Evolutionary conservation across 1,140 invertebrate genomes (phyloP), one percentile per base, ranked within the genome.

Genomic region (Drosophila trapezifrons): DNA sequence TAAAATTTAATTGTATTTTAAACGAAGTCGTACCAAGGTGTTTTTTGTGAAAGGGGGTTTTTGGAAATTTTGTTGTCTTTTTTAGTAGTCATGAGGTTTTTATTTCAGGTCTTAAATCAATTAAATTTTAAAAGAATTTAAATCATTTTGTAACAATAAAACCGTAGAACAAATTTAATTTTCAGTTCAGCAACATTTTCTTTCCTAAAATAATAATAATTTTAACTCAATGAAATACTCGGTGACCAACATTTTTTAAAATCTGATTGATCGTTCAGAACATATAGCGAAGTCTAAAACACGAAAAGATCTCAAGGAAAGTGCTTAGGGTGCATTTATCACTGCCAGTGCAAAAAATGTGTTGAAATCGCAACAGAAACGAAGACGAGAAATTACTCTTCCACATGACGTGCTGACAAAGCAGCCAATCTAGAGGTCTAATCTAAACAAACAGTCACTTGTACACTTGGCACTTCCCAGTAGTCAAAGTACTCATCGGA

Each of bases 361-460:
- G 22, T 37, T 32, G 35, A 55, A 64, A 51, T 64, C 22, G 27
- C 56, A 54, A 67, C 35, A 40, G 27, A 42, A 63, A 49, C 47
- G 20, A 55, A 55, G 46, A 54, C 47, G 13, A 25, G 43, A 37
- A 70, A 70, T 70, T 71, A 72, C 27, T 72, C 52, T 71, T 58
- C 42, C 66, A 13, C 42, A 40, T 47, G 67, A 71, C 52, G 65
- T 27, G 51, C 65, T 56, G 65, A 71, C 29, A 70, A 71, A 40
- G 47, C 40, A 20, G 18, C 38, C 45, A 38, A 59, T 38, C 27
- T 38, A 73, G 47, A 62, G 40, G 45, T 38, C 55, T 62, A 73
- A 73, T 73, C 70, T 46, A 73, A 73, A 27, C 67, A 60, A 52
- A 73, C 56, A 62, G 38, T 46, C 56, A 45, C 35, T 73, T 29